Base-by-base conservation (phyloP, 2,888 invertebrate genomes). In the Corythucha ciliata region DNA sequence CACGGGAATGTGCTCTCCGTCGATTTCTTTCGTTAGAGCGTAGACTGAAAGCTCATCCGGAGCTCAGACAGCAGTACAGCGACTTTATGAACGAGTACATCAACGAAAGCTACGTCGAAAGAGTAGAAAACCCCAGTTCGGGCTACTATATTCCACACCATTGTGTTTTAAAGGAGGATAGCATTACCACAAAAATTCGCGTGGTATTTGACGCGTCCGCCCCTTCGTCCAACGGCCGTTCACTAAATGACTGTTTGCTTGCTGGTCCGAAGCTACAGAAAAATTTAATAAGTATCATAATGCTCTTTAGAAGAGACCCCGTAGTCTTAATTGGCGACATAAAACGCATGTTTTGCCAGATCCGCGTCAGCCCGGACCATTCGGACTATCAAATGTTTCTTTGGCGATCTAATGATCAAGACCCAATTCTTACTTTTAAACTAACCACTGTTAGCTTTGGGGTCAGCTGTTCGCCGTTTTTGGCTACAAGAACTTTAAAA, bases 381-480 rank as follows among this genome's bases (percentile, higher is more conserved):
- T 22, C n/a, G 6, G 21, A 20, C 5, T 39, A 39, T 21, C 18
- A n/a, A 4, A 20, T 21, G 7, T 20, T 39, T 20, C 16, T 36
- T 7, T 36, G 36, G 36, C 8, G 36, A 36, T 36, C 14, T 8
- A 14, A n/a, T 36, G n/a, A 20, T 39, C 18, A 21, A 6, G 39
- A 39, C 22, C 39, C 39, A 4, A 5, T 39, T 8, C n/a, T 6
- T 4, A 22, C 18, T 20, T 39, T n/a, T n/a, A 12, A 39, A 22
- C 39, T 39, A 7, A 39, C 39, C 4, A 39, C 39, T 12, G 39
- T 39, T 7, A 36, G n/a, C 14, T 36, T 36, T 14, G 36, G 36
- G 8, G 8, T 36, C 14, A 10, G n/a, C 8, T 39, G 14, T 5
- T 21, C 21, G 6, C 39, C 39, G 5, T 39, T 39, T 18, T 12